phyloP scores from a whole-genome alignment of 2,113 vertebrate genomes.

The Penelope pileata region DNA sequence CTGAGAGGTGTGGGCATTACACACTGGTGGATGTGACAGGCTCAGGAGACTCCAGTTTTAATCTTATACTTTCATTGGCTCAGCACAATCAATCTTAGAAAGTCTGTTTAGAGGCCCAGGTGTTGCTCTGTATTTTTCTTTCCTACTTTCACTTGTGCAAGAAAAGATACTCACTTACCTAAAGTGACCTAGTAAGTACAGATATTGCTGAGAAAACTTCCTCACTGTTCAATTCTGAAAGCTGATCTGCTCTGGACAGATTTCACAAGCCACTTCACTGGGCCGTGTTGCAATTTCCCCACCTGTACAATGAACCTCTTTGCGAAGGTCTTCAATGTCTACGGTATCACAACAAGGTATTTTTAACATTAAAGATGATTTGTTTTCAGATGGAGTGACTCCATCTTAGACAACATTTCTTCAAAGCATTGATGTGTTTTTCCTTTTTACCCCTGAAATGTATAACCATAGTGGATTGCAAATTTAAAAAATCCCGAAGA shows the following conservation, averaged over 20 bases:
- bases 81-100: neutral
- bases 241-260: too few species aligned
- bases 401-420: constrained; percentile 11
- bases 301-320: neutral
- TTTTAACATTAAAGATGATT: neutral
- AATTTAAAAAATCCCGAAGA: neutral
- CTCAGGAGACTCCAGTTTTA: neutral
- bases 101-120: neutral
- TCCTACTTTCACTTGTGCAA: neutral
- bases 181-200: neutral
- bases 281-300: neutral
- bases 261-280: neutral
- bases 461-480: constrained; percentile 6
- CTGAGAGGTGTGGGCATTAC: neutral
- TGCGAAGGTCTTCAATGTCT: neutral
- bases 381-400: constrained; percentile 38
- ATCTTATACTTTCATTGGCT: neutral
- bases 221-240: neutral
- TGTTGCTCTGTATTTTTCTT: neutral
- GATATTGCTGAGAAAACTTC: neutral
- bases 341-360: neutral
- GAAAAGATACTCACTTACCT: neutral
- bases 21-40: neutral
- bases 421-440: constrained; percentile 28
- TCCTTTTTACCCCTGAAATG: constrained; percentile 7